These are phyloP conservation scores for Acanthis flammea DNA, from an alignment of 2,797 vertebrate genomes.

Conservation along the genomic window DNA sequence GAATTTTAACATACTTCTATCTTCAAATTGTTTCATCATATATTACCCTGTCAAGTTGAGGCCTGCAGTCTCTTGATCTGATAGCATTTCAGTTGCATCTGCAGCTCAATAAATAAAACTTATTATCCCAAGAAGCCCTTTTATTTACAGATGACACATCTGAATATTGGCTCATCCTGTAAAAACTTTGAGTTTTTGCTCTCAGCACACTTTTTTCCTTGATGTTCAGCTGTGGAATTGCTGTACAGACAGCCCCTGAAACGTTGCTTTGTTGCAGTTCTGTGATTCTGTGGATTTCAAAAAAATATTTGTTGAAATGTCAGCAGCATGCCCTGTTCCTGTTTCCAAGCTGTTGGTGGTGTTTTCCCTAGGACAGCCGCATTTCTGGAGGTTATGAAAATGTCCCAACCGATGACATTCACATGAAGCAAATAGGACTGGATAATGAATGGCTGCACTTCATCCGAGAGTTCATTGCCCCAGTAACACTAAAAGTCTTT, in stretches of 20 bases:
- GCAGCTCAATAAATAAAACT: not conserved
- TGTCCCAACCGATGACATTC: slow-evolving; percentile 97
- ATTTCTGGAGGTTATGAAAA: slow-evolving; percentile 96
- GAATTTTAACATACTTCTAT: not conserved
- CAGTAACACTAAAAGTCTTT: slow-evolving; percentile 93
- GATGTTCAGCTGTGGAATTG: not conserved
- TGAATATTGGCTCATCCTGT: not conserved
- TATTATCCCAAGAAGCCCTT: not conserved
- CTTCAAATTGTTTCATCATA: not conserved
- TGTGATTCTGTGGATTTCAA: not conserved
- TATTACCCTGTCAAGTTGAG: not conserved
- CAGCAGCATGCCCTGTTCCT: not conserved
- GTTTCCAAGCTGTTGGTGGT: slow-evolving; percentile 12
- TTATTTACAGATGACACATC: not conserved
- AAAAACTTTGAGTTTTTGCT: not conserved
- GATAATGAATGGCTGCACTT: slow-evolving; percentile 97
- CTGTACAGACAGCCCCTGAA: not conserved
- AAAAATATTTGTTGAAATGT: not conserved
- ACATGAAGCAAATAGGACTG: slow-evolving; percentile 92
- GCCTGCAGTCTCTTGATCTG: not conserved
- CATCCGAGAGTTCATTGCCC: slow-evolving; percentile 95
- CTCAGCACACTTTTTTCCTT: not conserved
- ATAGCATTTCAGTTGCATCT: not conserved
- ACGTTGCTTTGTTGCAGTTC: not conserved
- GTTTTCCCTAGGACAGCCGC: slow-evolving; percentile 85